These are phyloP conservation scores for Schizotus pectinicornis DNA, from an alignment of 2,888 invertebrate species.

Conservation along the genomic window DNA sequence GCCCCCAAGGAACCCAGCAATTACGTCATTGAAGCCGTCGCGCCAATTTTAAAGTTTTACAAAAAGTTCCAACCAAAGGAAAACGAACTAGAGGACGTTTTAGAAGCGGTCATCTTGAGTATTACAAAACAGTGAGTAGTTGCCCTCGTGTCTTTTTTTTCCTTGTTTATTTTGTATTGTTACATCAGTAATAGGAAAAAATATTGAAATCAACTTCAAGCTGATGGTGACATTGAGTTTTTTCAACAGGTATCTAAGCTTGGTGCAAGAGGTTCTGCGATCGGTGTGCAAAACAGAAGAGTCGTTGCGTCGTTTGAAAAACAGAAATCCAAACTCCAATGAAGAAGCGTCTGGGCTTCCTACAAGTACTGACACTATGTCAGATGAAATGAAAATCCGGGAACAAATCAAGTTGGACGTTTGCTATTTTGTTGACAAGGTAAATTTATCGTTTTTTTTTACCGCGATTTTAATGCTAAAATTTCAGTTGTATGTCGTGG, in stretches of 20 bases:
- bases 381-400: constrained; percentile 93
- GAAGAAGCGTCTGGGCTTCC: constrained; percentile 26
- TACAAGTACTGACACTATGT: constrained; percentile 53
- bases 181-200: too few relatives aligned
- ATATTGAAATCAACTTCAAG: too few relatives aligned
- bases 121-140: constrained; percentile 61
- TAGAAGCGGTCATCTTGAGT: constrained; percentile 56
- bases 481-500: constrained; percentile 39
- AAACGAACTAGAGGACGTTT: constrained; percentile 55
- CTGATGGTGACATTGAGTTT: constrained; percentile 1
- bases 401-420: constrained; percentile 89
- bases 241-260: constrained; percentile 66
- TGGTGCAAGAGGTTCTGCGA: constrained; percentile 86
- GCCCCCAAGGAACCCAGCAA: constrained; percentile 80
- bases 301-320: constrained; percentile 85
- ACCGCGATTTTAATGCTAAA: constrained; percentile 3
- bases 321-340: constrained; percentile 41
- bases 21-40: constrained; percentile 63
- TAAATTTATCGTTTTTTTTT: constrained; percentile 31
- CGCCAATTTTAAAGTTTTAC: constrained; percentile 66
- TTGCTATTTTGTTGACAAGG: constrained; percentile 69
- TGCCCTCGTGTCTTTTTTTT: too few relatives aligned
- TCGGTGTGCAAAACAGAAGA: constrained; percentile 96
- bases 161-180: too few relatives aligned
- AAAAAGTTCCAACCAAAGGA: constrained; percentile 58